phyloP scores from a whole-genome alignment of 2,888 invertebrate species.

The Macrophya alboannulata region DNA sequence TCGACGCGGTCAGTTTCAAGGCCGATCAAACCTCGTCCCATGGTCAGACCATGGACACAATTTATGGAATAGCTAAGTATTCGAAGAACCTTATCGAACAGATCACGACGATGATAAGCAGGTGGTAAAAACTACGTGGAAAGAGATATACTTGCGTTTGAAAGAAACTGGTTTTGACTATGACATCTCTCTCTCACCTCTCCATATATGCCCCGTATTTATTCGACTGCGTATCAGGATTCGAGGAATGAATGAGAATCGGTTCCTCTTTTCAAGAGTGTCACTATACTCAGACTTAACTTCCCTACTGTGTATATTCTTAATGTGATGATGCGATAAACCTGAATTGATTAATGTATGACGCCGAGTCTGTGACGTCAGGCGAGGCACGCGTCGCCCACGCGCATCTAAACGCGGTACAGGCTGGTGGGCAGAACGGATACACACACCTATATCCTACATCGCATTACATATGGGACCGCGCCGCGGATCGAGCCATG shows the following conservation, averaged over 20 bases:
- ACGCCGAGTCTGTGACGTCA: slow-evolving; percentile 27
- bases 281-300: neutral
- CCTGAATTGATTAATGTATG: slow-evolving; percentile 19
- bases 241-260: neutral
- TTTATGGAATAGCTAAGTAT: neutral
- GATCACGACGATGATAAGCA: neutral
- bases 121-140: neutral
- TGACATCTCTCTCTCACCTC: neutral
- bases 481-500: slow-evolving; percentile 16
- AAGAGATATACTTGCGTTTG: neutral
- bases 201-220: neutral
- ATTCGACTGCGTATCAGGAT: neutral
- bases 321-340: slow-evolving; percentile 28
- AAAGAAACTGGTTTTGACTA: neutral
- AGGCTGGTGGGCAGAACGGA: slow-evolving; percentile 1
- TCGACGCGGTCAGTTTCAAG: neutral
- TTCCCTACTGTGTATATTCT: neutral
- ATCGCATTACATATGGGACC: neutral
- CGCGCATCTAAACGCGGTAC: slow-evolving; percentile 7
- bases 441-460: slow-evolving; percentile 11
- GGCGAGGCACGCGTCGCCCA: slow-evolving; percentile 26
- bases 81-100: neutral
- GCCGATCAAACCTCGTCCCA: slow-evolving; percentile 2
- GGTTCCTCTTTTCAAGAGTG: neutral
- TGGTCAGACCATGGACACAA: neutral